These are phyloP conservation scores for Hymenochirus boettgeri DNA, from an alignment of 2,113 vertebrate genomes.

Conservation along the genomic window DNA sequence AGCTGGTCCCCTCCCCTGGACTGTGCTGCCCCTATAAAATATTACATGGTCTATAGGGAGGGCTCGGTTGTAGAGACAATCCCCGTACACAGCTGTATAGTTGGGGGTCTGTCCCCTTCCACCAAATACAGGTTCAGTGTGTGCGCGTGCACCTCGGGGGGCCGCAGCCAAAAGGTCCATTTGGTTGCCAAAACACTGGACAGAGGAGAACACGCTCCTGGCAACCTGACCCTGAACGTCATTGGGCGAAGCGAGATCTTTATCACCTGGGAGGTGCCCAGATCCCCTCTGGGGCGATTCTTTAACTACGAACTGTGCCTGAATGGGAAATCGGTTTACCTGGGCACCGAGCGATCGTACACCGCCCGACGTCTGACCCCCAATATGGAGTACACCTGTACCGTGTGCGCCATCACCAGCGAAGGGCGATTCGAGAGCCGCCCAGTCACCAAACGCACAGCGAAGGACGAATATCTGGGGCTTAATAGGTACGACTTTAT, in stretches of 20 bases:
- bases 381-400: slow-evolving; percentile 49
- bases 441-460: slow-evolving; percentile 48
- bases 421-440: slow-evolving; percentile 49
- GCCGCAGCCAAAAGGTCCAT: slow-evolving; percentile 18
- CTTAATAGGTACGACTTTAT: slow-evolving; percentile 40
- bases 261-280: slow-evolving; percentile 49
- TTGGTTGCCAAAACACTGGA: slow-evolving; percentile 41
- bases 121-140: slow-evolving; percentile 43
- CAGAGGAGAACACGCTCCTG: slow-evolving; percentile 47
- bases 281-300: slow-evolving; percentile 44
- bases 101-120: slow-evolving; percentile 44
- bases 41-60: slow-evolving; percentile 44
- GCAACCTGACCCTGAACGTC: slow-evolving; percentile 42
- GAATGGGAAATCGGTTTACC: slow-evolving; percentile 49
- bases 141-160: slow-evolving; percentile 35
- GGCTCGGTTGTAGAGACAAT: slow-evolving; percentile 44
- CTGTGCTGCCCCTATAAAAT: slow-evolving; percentile 24
- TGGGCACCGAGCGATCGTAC: slow-evolving; percentile 45
- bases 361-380: slow-evolving; percentile 42
- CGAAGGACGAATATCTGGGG: slow-evolving; percentile 44
- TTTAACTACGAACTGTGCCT: slow-evolving; percentile 55
- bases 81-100: slow-evolving; percentile 41
- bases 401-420: slow-evolving; percentile 52
- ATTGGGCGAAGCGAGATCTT: slow-evolving; percentile 53
- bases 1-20: slow-evolving; percentile 46